Evolutionary conservation across 1,140 invertebrate genomes (phyloP).

Genomic region (Stegodyphus mimosarum): DNA sequence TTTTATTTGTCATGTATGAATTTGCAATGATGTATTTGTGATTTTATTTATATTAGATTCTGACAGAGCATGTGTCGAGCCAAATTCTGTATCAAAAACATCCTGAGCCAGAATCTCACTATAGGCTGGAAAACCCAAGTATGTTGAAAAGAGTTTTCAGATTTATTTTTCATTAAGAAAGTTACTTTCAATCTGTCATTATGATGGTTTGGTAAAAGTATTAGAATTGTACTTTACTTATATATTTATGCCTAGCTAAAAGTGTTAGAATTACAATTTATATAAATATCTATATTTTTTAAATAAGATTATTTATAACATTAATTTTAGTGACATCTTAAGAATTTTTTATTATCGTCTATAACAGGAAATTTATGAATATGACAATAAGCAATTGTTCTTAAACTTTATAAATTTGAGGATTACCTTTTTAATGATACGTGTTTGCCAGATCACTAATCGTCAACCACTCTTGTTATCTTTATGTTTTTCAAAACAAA

Average conservation of each 20-base stretch:
- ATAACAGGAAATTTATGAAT: too few relatives aligned
- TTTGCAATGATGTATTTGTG: conserved; percentile 7
- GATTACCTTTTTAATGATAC: too few relatives aligned
- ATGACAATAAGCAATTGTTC: too few relatives aligned
- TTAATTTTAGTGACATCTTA: too few relatives aligned
- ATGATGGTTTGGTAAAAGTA: neutral
- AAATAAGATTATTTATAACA: too few relatives aligned
- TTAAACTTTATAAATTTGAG: too few relatives aligned
- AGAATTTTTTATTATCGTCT: too few relatives aligned
- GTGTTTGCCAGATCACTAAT: too few relatives aligned
- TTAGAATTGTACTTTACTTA: neutral
- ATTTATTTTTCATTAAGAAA: neutral
- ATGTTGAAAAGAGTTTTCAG: conserved; percentile 68
- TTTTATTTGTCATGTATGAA: neutral
- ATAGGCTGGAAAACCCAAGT: conserved; percentile 97
- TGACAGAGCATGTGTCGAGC: conserved; percentile 96
- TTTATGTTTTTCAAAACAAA: too few relatives aligned
- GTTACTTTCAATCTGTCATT: neutral
- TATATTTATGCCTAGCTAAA: neutral
- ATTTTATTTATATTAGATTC: conserved; percentile 73
- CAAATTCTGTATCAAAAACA: conserved; percentile 92
- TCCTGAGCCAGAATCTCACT: conserved; percentile 93
- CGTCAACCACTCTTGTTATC: too few relatives aligned
- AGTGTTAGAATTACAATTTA: neutral
- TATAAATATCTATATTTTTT: too few relatives aligned